Conservation (phyloP, 2,797 vertebrate genomes). For the Tympanoctomys barrerae region DNA sequence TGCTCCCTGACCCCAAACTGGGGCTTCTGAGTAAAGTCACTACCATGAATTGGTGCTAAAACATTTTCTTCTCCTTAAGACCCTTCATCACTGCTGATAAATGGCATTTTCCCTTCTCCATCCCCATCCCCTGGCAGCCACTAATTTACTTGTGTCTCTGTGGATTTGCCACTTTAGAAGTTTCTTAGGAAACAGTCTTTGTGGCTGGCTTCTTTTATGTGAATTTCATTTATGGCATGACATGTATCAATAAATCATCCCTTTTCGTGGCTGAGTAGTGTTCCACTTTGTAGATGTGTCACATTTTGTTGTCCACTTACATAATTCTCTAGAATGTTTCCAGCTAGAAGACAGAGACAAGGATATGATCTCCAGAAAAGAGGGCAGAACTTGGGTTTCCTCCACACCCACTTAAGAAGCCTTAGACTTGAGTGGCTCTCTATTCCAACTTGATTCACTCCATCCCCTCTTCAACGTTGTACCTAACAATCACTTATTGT, state of each 20-base stretch:
- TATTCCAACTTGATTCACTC: neutral
- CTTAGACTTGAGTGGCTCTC: neutral
- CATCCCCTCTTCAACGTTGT: neutral
- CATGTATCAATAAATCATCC: fast-evolving
- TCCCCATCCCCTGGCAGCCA: neutral
- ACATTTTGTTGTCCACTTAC: neutral
- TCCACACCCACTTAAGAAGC: neutral
- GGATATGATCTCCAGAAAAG: neutral
- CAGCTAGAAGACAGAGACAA: neutral
- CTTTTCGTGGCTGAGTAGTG: neutral
- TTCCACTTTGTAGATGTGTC: too few species aligned
- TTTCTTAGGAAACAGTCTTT: neutral
- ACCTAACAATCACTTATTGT: neutral
- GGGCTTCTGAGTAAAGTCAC: too few species aligned
- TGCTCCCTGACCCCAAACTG: too few species aligned
- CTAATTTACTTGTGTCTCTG: neutral
- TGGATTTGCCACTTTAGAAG: neutral
- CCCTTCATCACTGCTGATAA: neutral
- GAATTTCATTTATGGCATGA: neutral
- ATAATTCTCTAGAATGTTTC: neutral
- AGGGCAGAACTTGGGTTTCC: neutral
- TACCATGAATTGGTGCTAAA: neutral
- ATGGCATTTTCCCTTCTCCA: neutral
- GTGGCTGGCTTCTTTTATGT: neutral
- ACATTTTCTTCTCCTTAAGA: neutral